phyloP scores from a whole-genome alignment of 2,113 vertebrate species.

The Gadus macrocephalus region DNA sequence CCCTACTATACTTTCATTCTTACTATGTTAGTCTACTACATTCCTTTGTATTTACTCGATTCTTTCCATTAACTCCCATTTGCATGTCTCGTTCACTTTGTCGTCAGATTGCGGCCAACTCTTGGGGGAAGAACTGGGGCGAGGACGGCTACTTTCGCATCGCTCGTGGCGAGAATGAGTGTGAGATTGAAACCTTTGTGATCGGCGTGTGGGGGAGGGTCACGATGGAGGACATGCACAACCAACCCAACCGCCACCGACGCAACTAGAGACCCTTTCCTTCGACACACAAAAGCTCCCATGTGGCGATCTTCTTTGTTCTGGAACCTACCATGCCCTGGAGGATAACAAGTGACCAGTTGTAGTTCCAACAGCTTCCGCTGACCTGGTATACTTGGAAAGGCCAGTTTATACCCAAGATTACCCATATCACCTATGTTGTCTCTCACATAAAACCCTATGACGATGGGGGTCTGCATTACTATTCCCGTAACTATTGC shows the following conservation, averaged over 20 bases:
- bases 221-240: slow-evolving; percentile 89
- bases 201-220: slow-evolving; percentile 93
- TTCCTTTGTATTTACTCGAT: too few species aligned
- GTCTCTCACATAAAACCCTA: slow-evolving; percentile 9
- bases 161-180: slow-evolving; percentile 87
- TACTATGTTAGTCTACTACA: too few species aligned
- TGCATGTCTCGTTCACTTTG: not conserved
- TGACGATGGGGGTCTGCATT: too few species aligned
- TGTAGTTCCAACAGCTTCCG: slow-evolving; percentile 23
- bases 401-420: slow-evolving; percentile 16
- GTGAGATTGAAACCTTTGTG: slow-evolving; percentile 92
- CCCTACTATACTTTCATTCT: too few species aligned
- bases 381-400: not conserved
- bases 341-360: slow-evolving; percentile 21
- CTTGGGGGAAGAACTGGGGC: slow-evolving; percentile 93
- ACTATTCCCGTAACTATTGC: too few species aligned
- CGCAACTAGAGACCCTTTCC: slow-evolving; percentile 41
- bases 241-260: slow-evolving; percentile 64
- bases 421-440: slow-evolving; percentile 6
- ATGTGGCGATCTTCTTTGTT: slow-evolving; percentile 1
- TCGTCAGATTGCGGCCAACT: slow-evolving; percentile 88
- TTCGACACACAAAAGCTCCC: slow-evolving; percentile 15
- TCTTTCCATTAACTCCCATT: not conserved
- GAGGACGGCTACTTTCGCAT: slow-evolving; percentile 91
- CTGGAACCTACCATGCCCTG: not conserved